Conservation (phyloP, 2,888 invertebrate species). For the Napeogenes inachia region DNA sequence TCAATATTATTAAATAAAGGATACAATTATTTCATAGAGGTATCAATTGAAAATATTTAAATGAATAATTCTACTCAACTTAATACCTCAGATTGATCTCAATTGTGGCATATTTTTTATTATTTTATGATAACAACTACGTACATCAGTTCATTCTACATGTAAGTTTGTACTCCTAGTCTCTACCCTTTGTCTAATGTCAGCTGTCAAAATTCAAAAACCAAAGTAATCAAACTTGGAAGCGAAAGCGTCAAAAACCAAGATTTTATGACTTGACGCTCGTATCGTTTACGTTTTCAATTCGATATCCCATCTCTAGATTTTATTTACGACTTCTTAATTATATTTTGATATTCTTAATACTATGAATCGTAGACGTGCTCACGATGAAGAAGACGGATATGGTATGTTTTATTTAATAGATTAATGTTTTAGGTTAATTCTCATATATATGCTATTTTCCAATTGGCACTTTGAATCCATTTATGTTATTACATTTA, state of each 20-base stretch:
- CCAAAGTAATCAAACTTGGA: background rate
- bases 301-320: background rate
- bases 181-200: too few species aligned
- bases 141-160: too few species aligned
- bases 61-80: too few species aligned
- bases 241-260: background rate
- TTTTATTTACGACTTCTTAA: background rate
- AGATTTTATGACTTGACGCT: conserved; percentile 1
- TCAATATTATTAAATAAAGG: too few species aligned
- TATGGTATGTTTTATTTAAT: conserved; percentile 77
- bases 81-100: too few species aligned
- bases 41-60: too few species aligned
- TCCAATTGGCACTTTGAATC: background rate
- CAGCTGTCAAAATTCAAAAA: background rate
- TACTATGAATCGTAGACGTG: conserved; percentile 86
- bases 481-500: conserved; percentile 11
- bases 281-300: conserved; percentile 3
- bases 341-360: background rate
- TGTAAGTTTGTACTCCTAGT: too few species aligned
- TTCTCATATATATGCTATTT: conserved; percentile 1
- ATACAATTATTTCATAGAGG: too few species aligned
- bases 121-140: too few species aligned
- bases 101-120: too few species aligned
- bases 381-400: conserved; percentile 89
- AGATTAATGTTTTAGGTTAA: conserved; percentile 45